Base-by-base conservation (phyloP, 2,797 vertebrate genomes). In the Avahi laniger region DNA sequence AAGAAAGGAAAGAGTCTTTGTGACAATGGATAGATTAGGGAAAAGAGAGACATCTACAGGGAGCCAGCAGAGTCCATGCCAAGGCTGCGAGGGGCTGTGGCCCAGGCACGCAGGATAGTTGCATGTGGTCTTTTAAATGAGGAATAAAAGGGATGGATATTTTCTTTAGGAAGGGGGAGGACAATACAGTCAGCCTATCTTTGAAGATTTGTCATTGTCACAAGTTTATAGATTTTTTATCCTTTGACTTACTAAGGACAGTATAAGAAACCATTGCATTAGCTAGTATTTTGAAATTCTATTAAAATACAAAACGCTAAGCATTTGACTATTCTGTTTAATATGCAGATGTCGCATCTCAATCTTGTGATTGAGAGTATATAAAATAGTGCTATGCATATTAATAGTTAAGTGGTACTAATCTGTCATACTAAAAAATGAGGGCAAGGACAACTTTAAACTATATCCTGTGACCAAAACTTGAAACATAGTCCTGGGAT, bases 211-310 rank as follows among this genome's bases (percentile, higher is more conserved):
- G 20, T 59, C 73, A 59, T 87, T 94, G 18, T 65, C 3, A 2
- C n/a, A 82, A 87, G 41, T 61, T 90, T 10, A n/a, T 73, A 93
- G 35, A 48, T 83, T 72, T 93, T 80, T 72, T 41, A 88, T 87
- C 33, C 26, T n/a, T 41, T 69, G 33, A 41, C 28, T 92, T 94
- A 75, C 20, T 81, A 82, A 95, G 52, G 41, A 43, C 18, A 67
- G 11, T 18, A 50, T 7, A 84, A 91, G 61, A 72, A 80, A 81
- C 73, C 20, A 85, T 54, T 94, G 28, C 11, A 11, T 41, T 89
- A 63, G 38, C 43, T 91, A 41, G 10, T 48, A 80, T 93, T 96
- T 85, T 86, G 46, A 91, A 94, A 61, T 93, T 90, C 13, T 41
- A 26, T 93, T 92, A 30, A 28, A 73, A 73, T 61, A 73, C 28